phyloP scores from a whole-genome alignment of 2,888 invertebrate species.

The Mechanitis mazaeus region DNA sequence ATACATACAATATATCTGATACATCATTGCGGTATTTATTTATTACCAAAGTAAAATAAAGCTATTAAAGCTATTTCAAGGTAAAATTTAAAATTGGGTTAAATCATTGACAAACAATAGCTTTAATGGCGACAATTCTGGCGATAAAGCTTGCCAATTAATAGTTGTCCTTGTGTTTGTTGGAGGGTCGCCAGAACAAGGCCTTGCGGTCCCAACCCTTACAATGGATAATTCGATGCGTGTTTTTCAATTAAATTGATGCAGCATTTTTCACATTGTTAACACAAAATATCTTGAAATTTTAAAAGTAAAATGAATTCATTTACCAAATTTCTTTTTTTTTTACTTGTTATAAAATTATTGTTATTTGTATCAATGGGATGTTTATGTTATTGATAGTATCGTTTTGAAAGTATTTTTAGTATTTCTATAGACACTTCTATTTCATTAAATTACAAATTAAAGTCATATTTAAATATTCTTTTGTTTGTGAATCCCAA shows the following conservation, averaged over 20 bases:
- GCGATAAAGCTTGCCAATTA: constrained; percentile 45
- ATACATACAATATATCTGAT: too few relatives aligned
- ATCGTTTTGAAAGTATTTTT: too few relatives aligned
- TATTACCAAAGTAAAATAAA: neutral
- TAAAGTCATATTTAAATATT: too few relatives aligned
- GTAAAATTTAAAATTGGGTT: constrained; percentile 1
- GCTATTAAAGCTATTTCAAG: neutral
- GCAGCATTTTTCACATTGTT: constrained; percentile 17
- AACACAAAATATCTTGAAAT: too few relatives aligned
- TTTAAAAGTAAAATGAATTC: too few relatives aligned
- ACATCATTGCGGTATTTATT: neutral
- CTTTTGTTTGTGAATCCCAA: too few relatives aligned
- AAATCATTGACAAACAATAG: constrained; percentile 19
- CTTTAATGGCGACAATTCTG: constrained; percentile 41
- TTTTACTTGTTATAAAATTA: too few relatives aligned
- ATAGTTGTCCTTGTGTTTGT: constrained; percentile 34
- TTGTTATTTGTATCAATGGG: too few relatives aligned
- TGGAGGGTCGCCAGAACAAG: constrained; percentile 39
- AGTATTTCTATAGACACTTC: too few relatives aligned
- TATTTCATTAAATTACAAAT: too few relatives aligned
- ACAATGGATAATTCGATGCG: constrained; percentile 14
- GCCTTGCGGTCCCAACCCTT: constrained; percentile 27
- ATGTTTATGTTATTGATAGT: too few relatives aligned
- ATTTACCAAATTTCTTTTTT: too few relatives aligned
- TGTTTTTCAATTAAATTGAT: constrained; percentile 17